These are phyloP conservation scores for Petrolisthes cinctipes DNA, from an alignment of 2,888 invertebrate genomes.

Conservation along the genomic window DNA sequence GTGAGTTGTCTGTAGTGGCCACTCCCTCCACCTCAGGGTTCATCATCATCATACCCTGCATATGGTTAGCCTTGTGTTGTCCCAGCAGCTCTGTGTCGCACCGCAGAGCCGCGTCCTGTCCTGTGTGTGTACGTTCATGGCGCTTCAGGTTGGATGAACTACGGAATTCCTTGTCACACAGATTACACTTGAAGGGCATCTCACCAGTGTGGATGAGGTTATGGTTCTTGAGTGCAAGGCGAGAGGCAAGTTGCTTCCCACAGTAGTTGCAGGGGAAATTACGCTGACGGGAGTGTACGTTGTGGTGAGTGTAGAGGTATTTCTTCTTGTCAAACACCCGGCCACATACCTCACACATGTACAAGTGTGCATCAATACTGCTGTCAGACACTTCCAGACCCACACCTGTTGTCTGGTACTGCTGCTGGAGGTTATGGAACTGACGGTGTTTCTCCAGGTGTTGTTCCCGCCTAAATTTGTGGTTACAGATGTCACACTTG, in stretches of 20 bases:
- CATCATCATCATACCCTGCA: conserved; percentile 65
- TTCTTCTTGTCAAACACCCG: conserved; percentile 65
- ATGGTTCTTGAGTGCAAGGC: conserved; percentile 64
- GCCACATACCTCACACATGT: conserved; percentile 65
- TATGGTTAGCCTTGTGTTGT: conserved; percentile 60
- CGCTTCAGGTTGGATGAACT: conserved; percentile 63
- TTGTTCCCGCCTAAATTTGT: conserved; percentile 61
- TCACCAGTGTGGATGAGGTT: conserved; percentile 63
- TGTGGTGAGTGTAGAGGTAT: conserved; percentile 64
- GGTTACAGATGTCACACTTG: conserved; percentile 64
- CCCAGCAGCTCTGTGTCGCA: conserved; percentile 58
- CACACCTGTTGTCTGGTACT: conserved; percentile 51
- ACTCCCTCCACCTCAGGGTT: conserved; percentile 50
- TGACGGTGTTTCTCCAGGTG: conserved; percentile 59
- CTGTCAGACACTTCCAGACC: conserved; percentile 51
- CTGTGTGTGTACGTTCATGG: conserved; percentile 52
- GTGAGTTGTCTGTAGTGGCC: conserved; percentile 43
- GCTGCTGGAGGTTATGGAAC: conserved; percentile 55
- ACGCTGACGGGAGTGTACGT: conserved; percentile 62
- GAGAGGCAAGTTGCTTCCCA: conserved; percentile 63
- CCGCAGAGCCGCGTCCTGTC: conserved; percentile 41
- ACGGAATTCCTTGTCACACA: conserved; percentile 61
- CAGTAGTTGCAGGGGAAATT: conserved; percentile 57
- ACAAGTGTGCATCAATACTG: conserved; percentile 40
- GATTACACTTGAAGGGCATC: conserved; percentile 63